These are phyloP conservation scores for Lateolabrax maculatus DNA, from an alignment of 2,797 vertebrate genomes.

Conservation along the genomic window DNA sequence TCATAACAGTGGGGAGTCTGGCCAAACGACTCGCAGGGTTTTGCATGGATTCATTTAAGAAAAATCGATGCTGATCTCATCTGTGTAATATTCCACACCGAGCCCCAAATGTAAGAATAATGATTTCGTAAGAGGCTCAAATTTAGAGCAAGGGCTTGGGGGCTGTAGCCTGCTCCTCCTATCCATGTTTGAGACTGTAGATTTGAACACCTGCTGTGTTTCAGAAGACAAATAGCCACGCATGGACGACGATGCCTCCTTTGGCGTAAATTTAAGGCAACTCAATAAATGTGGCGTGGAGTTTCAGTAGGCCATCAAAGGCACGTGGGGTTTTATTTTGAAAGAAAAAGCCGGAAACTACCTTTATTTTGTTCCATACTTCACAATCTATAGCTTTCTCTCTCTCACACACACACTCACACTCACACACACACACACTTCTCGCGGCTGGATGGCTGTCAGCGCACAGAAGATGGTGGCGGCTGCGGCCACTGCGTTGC, in stretches of 20 bases:
- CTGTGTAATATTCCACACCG: not conserved
- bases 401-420: not conserved
- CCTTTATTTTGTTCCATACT: not conserved
- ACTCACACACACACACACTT: slow-evolving; percentile 7
- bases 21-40: not conserved
- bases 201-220: not conserved
- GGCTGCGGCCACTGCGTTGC: slow-evolving; percentile 48
- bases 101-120: not conserved
- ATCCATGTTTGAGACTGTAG: not conserved
- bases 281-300: not conserved
- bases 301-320: not conserved
- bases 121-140: not conserved
- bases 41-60: not conserved
- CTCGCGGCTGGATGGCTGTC: slow-evolving; percentile 54
- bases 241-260: not conserved
- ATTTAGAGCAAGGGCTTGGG: not conserved
- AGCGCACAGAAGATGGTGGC: slow-evolving; percentile 79
- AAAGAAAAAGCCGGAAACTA: slow-evolving; percentile 51
- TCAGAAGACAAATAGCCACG: not conserved
- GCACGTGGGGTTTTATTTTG: slow-evolving; percentile 53
- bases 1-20: not conserved
- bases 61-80: not conserved
- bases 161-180: not conserved
- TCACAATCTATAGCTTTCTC: slow-evolving; percentile 11
- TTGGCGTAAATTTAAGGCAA: no score